Evolutionary conservation across 2,888 invertebrate species (phyloP).

Genomic region (Drosophila falleni): DNA sequence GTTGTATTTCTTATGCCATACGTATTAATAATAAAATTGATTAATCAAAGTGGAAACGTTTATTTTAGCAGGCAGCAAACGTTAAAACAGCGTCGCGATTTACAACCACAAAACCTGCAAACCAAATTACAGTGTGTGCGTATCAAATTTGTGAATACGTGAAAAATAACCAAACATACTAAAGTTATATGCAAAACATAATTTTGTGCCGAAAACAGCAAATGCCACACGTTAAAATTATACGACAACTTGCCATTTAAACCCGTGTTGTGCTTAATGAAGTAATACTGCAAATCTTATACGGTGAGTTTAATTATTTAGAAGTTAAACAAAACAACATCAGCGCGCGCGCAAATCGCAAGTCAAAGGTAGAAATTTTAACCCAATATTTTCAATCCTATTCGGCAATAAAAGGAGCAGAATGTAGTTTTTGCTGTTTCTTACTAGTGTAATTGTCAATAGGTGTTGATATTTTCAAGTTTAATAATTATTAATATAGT

Average conservation of each 20-base stretch:
- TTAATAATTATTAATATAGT: conserved; percentile 38
- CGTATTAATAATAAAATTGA: conserved; percentile 80
- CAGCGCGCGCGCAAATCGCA: conserved; percentile 64
- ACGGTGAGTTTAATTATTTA: conserved; percentile 56
- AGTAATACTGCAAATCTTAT: conserved; percentile 49
- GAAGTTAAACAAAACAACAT: conserved; percentile 22
- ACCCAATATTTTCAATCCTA: not conserved
- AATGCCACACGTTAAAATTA: conserved; percentile 16
- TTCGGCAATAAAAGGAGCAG: not conserved
- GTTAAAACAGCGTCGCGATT: conserved; percentile 46
- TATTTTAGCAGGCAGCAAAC: conserved; percentile 66
- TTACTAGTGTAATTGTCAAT: not conserved
- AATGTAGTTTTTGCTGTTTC: not conserved
- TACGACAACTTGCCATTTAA: conserved; percentile 38
- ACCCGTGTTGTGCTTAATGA: conserved; percentile 60
- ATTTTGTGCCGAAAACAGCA: conserved; percentile 35
- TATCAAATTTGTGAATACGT: conserved; percentile 45
- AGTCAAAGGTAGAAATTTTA: not conserved
- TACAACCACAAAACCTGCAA: conserved; percentile 37
- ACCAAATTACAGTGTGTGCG: conserved; percentile 26
- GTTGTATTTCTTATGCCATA: conserved; percentile 67
- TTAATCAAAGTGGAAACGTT: conserved; percentile 73
- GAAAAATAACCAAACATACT: conserved; percentile 33
- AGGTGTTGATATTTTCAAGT: conserved; percentile 13
- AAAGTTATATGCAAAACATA: conserved; percentile 38